Base-by-base conservation (phyloP, 2,113 vertebrate species). In the Chelonoidis abingdonii region DNA sequence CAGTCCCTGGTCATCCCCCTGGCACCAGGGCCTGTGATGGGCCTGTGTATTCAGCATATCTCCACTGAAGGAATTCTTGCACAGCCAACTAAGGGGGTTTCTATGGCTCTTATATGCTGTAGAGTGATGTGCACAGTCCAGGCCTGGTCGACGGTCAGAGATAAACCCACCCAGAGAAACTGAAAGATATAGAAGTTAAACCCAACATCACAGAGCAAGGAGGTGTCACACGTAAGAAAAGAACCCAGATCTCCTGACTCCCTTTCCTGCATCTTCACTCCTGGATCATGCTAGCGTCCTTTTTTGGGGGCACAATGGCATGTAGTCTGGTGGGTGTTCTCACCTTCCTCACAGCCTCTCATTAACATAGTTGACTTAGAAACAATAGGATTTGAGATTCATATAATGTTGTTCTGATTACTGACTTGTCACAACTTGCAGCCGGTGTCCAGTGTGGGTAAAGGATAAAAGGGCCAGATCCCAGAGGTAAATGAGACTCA, bases 1-100 rank as follows among this genome's bases (percentile, higher is more conserved):
- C 38, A 24, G 22, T 44, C 21, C 38, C 72, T 41, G 24, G 72
- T 10, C 22, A 41, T 38, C 9, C 38, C 72, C n/a, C 72, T 41
- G 38, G 22, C 38, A 24, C 69, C 69, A 41, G n/a, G 35, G n/a
- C 6, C 29, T 62, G 59, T 62, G 62, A 69, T n/a, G 62, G 41
- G 72, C 24, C 8, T 17, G 4, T 2, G 1, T 3, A 14, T 22
- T 6, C 38, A 54, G 69, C n/a, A 69, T 0, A 0, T 86, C 79
- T 47, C 7, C 38, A 88, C 90, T 69, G 72, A 86, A 86, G 38
- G 4, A 86, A 65, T 19, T 92, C 89, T 88, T 38, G 50, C 1
- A 1, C 27, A 89, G 16, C 4, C 41, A 84, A 35, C 65, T n/a
- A 69, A 38, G 17, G 29, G 17, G 17, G 35, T 56, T 59, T 59